Percentiles rank a stretch among this genome's conserved stretches.
Conservation (phyloP, 2,888 invertebrate genomes). For the Hirtodrosophila cameraria region DNA sequence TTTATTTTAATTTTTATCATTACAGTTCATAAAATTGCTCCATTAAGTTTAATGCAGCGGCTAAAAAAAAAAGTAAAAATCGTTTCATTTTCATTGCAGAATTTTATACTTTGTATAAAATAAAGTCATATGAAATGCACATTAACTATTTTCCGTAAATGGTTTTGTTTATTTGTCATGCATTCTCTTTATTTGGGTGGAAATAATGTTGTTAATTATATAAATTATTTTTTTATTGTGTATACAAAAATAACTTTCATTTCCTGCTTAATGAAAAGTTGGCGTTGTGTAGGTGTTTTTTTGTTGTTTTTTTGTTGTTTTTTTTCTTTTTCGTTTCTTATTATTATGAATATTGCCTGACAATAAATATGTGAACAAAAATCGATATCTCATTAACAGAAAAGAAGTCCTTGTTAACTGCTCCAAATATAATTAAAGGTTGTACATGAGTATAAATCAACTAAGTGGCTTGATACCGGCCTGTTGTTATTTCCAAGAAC, state of each 20-base stretch:
- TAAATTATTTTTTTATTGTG: slow-evolving; percentile 57
- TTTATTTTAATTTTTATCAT: slow-evolving; percentile 10
- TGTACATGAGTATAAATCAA: too few species aligned
- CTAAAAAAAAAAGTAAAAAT: slow-evolving; percentile 19
- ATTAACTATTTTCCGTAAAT: slow-evolving; percentile 60
- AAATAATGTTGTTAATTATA: slow-evolving; percentile 68
- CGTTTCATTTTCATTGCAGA: slow-evolving; percentile 27
- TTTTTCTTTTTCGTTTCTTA: background rate
- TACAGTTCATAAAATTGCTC: slow-evolving; percentile 33
- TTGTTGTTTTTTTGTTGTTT: slow-evolving; percentile 9
- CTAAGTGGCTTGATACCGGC: too few species aligned
- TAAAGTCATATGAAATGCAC: slow-evolving; percentile 23
- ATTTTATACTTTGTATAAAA: slow-evolving; percentile 2
- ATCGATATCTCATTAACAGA: background rate
- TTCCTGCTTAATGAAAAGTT: slow-evolving; percentile 52
- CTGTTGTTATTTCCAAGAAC: too few species aligned
- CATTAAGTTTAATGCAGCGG: slow-evolving; percentile 29
- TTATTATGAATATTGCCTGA: too few species aligned
- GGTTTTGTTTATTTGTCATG: slow-evolving; percentile 58
- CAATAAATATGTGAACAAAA: too few species aligned
- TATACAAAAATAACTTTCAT: slow-evolving; percentile 63
- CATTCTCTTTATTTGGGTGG: slow-evolving; percentile 70
- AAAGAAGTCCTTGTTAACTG: too few species aligned
- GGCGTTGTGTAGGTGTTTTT: slow-evolving; percentile 53
- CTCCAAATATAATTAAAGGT: too few species aligned